A percentile compares a stretch with the other conserved stretches of the same genome.
phyloP scores from a whole-genome alignment of 2,797 vertebrate genomes.

The Phoxinus dragarum region DNA sequence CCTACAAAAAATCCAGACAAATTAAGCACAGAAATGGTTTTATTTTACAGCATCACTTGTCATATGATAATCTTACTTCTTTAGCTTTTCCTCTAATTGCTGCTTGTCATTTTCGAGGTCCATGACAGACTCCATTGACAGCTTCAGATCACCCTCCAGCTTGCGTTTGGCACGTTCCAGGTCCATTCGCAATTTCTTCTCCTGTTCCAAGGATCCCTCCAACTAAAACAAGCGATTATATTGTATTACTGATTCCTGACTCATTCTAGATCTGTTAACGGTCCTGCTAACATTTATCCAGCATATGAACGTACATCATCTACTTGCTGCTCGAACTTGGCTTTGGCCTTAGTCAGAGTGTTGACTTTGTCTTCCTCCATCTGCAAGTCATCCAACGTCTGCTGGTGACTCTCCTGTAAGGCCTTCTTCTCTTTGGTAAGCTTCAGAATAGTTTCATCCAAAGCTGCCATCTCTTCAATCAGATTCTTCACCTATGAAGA shows the following conservation, averaged over 20 bases:
- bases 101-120: constrained; percentile 93
- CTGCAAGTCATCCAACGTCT: constrained; percentile 92
- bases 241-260: background rate
- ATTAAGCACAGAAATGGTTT: background rate
- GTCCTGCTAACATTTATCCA: background rate
- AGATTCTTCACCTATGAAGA: constrained; percentile 90
- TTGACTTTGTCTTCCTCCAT: constrained; percentile 95
- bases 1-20: constrained; percentile 68
- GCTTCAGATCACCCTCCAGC: constrained; percentile 92
- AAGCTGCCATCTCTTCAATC: constrained; percentile 89
- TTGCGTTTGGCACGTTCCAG: constrained; percentile 89
- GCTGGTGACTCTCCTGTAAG: constrained; percentile 92
- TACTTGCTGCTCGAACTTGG: constrained; percentile 93
- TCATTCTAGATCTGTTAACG: constrained; percentile 9
- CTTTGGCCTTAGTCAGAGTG: constrained; percentile 88
- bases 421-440: constrained; percentile 94
- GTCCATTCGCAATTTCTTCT: constrained; percentile 93
- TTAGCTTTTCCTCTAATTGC: constrained; percentile 91
- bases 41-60: background rate
- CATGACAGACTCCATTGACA: constrained; percentile 88
- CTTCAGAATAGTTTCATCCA: constrained; percentile 89
- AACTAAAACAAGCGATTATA: constrained; percentile 74
- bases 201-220: constrained; percentile 92
- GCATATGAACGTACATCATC: constrained; percentile 86
- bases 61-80: constrained; percentile 80